Percentiles rank a stretch among this genome's conserved stretches.
Evolutionary conservation across 1,140 invertebrate species (phyloP).

Genomic region (Chelonus insularis): DNA sequence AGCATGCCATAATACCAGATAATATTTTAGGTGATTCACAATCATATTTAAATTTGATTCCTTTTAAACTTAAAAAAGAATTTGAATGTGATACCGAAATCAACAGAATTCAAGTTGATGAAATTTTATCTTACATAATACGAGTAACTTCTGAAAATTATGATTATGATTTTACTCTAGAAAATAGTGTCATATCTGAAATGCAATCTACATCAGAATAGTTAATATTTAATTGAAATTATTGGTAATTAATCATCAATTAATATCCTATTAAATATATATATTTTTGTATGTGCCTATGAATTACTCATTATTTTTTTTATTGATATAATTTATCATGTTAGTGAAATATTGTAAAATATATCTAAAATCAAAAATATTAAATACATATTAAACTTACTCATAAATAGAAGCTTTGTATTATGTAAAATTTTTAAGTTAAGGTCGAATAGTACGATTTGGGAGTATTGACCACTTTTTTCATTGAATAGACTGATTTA

Average conservation of each 20-base stretch:
- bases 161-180: constrained; percentile 51
- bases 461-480: too few relatives aligned
- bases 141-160: constrained; percentile 42
- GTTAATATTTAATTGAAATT: constrained; percentile 14
- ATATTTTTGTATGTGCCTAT: too few relatives aligned
- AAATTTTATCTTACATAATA: constrained; percentile 50
- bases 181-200: constrained; percentile 52
- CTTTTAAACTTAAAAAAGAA: constrained; percentile 48
- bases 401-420: too few relatives aligned
- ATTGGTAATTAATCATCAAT: neutral
- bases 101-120: constrained; percentile 44
- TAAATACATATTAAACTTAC: too few relatives aligned
- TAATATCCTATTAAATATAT: neutral
- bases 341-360: too few relatives aligned
- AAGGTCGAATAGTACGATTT: too few relatives aligned
- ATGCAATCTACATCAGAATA: constrained; percentile 41
- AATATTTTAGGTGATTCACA: constrained; percentile 35
- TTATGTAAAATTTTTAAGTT: too few relatives aligned
- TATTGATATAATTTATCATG: too few relatives aligned
- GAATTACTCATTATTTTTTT: too few relatives aligned
- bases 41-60: constrained; percentile 48
- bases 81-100: constrained; percentile 48
- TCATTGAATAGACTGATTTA: too few relatives aligned
- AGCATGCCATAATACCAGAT: constrained; percentile 25
- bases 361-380: too few relatives aligned